These are phyloP conservation scores for Rhimphoctona megacephalus DNA, from an alignment of 2,888 invertebrate species.

Conservation along the genomic window DNA sequence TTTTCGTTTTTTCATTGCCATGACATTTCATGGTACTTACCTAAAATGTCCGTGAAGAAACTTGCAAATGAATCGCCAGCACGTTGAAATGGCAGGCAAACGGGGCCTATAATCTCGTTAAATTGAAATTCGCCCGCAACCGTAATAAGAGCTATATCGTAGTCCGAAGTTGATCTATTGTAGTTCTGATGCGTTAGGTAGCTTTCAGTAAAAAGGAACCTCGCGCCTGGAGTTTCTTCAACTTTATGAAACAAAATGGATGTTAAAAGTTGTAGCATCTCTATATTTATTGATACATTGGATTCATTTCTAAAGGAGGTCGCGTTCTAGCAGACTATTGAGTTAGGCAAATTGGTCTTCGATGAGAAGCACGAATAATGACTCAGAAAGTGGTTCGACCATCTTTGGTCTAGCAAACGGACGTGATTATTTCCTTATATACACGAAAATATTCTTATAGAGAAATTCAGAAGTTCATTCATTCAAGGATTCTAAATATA, in stretches of 20 bases:
- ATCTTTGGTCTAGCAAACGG: no score
- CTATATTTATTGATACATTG: not conserved
- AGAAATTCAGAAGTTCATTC: not conserved
- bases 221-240: constrained; percentile 85
- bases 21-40: constrained; percentile 70
- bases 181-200: constrained; percentile 85
- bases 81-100: constrained; percentile 87
- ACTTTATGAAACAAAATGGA: not conserved
- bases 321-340: no score
- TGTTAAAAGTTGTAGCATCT: not conserved
- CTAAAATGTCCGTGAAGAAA: constrained; percentile 76
- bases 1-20: not conserved
- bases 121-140: constrained; percentile 84
- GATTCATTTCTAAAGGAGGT: no score
- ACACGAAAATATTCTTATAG: not conserved
- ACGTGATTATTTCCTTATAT: no score
- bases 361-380: not conserved
- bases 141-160: constrained; percentile 87
- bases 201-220: constrained; percentile 79
- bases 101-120: constrained; percentile 87
- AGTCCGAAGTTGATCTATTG: constrained; percentile 65
- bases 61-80: constrained; percentile 76
- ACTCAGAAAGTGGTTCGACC: not conserved
- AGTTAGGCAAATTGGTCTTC: not conserved
- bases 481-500: not conserved